Base-by-base conservation (phyloP, 1,140 invertebrate genomes). In the Papilio polyxenes region DNA sequence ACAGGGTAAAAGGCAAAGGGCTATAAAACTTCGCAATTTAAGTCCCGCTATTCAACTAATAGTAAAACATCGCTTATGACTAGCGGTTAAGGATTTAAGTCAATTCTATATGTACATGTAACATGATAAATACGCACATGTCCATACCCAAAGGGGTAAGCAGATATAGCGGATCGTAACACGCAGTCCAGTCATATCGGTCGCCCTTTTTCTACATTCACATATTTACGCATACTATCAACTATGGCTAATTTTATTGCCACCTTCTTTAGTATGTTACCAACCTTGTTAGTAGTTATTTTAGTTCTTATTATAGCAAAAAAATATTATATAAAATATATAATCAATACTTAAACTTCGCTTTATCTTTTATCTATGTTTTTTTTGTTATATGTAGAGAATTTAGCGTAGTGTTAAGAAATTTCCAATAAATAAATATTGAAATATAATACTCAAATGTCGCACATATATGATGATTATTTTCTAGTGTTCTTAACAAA, bases 1-100 rank as follows among this genome's bases (percentile, higher is more conserved):
- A n/a, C 62, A 37, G 23, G 62, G 23, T 69, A 37, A 69, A 69
- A 69, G 62, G 23, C 37, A 69, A 69, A 69, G 62, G 20, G 62
- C 62, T 69, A 69, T 69, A 69, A 69, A 69, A 69, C 62, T 69
- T 69, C 0, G 62, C 62, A 13, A 69, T 69, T 69, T 31, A 23
- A 13, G 62, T 69, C 17, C 62, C 62, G 62, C 62, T 69, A 37
- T 69, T 69, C 62, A 5, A 69, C 62, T 69, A 69, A 69, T 37
- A 23, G 62, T 69, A 37, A 65, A 69, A 69, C 62, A 69, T 69
- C 23, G 62, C 62, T 31, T 31, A 65, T 65, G 3, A 65, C 62
- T 65, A 69, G 62, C 23, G 23, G 59, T 69, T 69, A 31, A 69
- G 23, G 11, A 69, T 31, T 37, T 37, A 37, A 69, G 62, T 69